Evolutionary conservation across 2,888 invertebrate species (phyloP).

Genomic region (Conomelus anceps): DNA sequence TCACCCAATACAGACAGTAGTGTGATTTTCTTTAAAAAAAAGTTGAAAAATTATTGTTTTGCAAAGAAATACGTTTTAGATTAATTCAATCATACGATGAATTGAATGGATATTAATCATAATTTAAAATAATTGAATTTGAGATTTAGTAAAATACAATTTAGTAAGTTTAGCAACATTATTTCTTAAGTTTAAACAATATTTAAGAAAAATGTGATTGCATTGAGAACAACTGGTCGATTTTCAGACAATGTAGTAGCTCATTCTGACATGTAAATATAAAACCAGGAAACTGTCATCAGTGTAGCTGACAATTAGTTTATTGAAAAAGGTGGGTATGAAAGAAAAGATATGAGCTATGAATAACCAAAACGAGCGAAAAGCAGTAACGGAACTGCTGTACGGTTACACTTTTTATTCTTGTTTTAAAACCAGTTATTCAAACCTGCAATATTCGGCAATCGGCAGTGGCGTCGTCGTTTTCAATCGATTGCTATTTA

Average conservation of each 20-base stretch:
- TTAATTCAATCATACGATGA: no score
- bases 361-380: not conserved
- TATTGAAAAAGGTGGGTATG: not conserved
- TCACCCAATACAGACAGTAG: no score
- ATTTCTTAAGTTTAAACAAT: no score
- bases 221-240: not conserved
- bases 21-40: no score
- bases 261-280: not conserved
- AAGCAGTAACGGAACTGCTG: not conserved
- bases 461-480: not conserved
- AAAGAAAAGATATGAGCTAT: not conserved
- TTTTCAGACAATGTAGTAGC: not conserved
- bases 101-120: no score
- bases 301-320: not conserved
- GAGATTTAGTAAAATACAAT: no score
- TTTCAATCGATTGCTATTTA: not conserved
- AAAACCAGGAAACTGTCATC: not conserved
- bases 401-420: not conserved
- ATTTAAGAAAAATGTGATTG: no score
- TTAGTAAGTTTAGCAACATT: no score
- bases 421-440: not conserved
- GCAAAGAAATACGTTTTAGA: no score
- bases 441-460: not conserved
- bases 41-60: no score
- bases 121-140: no score